A percentile compares a stretch with the other conserved stretches of the same genome.
Conservation (phyloP, 2,113 vertebrate genomes). For the Riparia riparia region DNA sequence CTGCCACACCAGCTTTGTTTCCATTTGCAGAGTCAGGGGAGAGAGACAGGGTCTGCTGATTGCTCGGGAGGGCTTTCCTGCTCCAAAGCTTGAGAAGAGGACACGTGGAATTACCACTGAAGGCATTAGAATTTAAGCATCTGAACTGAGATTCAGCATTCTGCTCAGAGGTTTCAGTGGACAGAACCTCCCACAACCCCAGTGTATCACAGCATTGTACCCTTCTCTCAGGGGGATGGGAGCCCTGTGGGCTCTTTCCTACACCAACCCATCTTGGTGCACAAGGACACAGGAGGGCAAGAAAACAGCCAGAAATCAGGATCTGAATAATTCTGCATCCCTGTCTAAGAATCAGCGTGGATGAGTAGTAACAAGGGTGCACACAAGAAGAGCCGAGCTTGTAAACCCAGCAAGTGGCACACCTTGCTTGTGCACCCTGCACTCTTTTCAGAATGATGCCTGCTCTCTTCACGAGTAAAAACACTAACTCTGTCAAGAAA, state of each 20-base stretch:
- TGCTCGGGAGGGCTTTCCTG: neutral
- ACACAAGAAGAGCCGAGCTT: neutral
- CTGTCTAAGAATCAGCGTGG: neutral
- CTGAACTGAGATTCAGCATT: neutral
- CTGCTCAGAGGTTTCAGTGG: neutral
- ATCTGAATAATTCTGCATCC: neutral
- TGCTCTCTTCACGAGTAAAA: rapidly evolving
- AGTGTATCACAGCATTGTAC: neutral
- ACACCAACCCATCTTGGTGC: neutral
- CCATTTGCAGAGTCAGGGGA: neutral
- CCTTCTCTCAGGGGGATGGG: neutral
- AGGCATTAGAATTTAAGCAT: neutral
- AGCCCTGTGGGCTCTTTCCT: neutral
- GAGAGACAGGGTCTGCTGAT: neutral
- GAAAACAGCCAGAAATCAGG: neutral
- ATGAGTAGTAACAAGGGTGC: neutral
- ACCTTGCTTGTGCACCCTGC: rapidly evolving
- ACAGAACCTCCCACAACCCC: neutral
- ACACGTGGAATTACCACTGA: neutral
- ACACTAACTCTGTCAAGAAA: neutral
- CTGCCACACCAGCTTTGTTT: neutral
- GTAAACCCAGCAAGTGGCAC: neutral
- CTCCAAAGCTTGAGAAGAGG: neutral
- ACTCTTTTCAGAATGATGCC: neutral
- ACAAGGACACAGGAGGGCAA: neutral